Percentiles rank a stretch among this genome's conserved stretches.
These are phyloP conservation scores for Branchipolynoe longqiensis DNA, from an alignment of 2,888 invertebrate species.

Conservation along the genomic window DNA sequence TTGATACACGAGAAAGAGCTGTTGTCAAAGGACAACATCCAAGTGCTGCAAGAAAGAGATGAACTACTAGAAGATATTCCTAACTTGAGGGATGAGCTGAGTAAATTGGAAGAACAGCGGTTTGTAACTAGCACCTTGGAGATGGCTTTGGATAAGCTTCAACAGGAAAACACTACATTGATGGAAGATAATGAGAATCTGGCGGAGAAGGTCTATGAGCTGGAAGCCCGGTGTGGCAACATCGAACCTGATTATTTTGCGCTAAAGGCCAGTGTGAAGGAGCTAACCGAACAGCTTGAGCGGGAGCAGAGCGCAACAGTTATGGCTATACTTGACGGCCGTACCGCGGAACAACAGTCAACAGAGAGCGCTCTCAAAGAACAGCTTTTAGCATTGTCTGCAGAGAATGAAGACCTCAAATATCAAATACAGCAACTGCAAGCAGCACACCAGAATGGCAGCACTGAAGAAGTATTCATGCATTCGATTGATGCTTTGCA, in stretches of 20 bases:
- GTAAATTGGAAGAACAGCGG: constrained; percentile 22
- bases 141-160: constrained; percentile 63
- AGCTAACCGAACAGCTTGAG: constrained; percentile 11
- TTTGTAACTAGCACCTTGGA: background rate
- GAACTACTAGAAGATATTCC: constrained; percentile 73
- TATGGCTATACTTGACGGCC: constrained; percentile 34
- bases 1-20: constrained; percentile 1
- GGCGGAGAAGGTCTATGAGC: constrained; percentile 66
- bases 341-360: constrained; percentile 1
- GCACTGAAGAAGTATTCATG: background rate
- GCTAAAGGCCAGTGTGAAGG: constrained; percentile 6
- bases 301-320: constrained; percentile 46
- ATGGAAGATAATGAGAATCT: constrained; percentile 72
- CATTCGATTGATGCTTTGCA: background rate
- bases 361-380: constrained; percentile 19
- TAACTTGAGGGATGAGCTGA: constrained; percentile 70
- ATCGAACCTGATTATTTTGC: background rate
- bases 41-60: constrained; percentile 72
- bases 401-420: constrained; percentile 6
- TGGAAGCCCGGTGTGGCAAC: background rate
- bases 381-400: background rate
- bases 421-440: background rate
- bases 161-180: constrained; percentile 71
- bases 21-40: background rate
- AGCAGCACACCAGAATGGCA: background rate